A percentile compares a stretch with the other conserved stretches of the same genome.
Evolutionary conservation across 2,888 invertebrate genomes (phyloP).

Genomic region (Escarpia spicata): DNA sequence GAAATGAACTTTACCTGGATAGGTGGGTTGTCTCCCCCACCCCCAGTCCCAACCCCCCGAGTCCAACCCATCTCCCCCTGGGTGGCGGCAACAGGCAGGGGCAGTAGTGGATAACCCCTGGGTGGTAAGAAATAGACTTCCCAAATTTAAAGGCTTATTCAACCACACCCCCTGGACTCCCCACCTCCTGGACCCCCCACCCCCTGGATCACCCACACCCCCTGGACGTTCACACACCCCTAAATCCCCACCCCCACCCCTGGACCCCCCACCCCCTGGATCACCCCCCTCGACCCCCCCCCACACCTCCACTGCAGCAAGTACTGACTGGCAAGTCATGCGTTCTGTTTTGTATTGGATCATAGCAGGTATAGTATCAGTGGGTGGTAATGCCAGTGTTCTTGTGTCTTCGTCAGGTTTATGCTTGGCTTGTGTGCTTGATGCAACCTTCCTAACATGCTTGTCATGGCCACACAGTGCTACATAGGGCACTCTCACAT

Average conservation of each 20-base stretch:
- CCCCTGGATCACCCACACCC: too few relatives aligned
- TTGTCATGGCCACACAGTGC: not conserved
- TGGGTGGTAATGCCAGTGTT: not conserved
- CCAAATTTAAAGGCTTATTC: too few relatives aligned
- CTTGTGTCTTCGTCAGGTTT: not conserved
- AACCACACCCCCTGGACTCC: too few relatives aligned
- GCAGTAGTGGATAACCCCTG: too few relatives aligned
- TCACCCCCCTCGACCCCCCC: too few relatives aligned
- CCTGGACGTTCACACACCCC: too few relatives aligned
- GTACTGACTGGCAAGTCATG: not conserved
- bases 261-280: too few relatives aligned
- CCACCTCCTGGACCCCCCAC: too few relatives aligned
- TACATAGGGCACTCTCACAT: not conserved
- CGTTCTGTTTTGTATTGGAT: not conserved
- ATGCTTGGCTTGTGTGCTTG: not conserved
- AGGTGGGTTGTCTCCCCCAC: slow-evolving; percentile 28
- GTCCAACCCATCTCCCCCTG: not conserved
- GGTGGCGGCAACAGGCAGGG: not conserved
- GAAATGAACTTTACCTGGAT: slow-evolving; percentile 57
- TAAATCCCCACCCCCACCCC: too few relatives aligned
- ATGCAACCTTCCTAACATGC: not conserved
- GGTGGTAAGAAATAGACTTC: too few relatives aligned
- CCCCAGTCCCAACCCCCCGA: not conserved
- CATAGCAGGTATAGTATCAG: not conserved
- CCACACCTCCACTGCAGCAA: not conserved